A percentile compares a stretch with the other conserved stretches of the same genome.
These are phyloP conservation scores for Eulimnadia texana DNA, from an alignment of 1,140 invertebrate genomes.

Conservation along the genomic window DNA sequence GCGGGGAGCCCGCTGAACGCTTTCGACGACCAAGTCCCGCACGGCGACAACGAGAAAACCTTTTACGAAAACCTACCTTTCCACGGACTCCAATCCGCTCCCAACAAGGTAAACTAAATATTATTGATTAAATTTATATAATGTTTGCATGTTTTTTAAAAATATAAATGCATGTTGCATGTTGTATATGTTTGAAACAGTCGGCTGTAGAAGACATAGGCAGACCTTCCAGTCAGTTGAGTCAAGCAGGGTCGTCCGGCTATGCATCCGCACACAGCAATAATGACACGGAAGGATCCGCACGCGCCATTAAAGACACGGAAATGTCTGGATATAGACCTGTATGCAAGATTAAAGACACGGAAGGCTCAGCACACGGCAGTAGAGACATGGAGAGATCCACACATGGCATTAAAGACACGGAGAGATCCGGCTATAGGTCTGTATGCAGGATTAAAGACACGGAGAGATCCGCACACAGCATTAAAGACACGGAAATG, in stretches of 20 bases:
- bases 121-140: not conserved
- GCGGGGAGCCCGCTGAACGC: not conserved
- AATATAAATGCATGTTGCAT: too few species aligned
- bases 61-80: conserved; percentile 89
- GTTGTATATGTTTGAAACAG: conserved; percentile 5
- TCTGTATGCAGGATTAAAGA: too few species aligned
- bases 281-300: too few species aligned
- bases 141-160: not conserved
- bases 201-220: conserved; percentile 18
- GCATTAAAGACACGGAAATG: too few species aligned
- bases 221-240: conserved; percentile 33
- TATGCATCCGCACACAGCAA: conserved; percentile 44
- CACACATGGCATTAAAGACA: too few species aligned
- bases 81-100: conserved; percentile 75
- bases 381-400: too few species aligned
- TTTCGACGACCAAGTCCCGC: not conserved
- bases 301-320: too few species aligned
- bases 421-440: too few species aligned
- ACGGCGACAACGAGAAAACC: conserved; percentile 36
- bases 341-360: too few species aligned
- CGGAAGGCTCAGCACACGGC: too few species aligned
- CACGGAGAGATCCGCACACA: too few species aligned
- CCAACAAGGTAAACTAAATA: conserved; percentile 57
- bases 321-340: too few species aligned
- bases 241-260: conserved; percentile 38